phyloP scores from a whole-genome alignment of 1,140 invertebrate genomes.

The Delia radicum region DNA sequence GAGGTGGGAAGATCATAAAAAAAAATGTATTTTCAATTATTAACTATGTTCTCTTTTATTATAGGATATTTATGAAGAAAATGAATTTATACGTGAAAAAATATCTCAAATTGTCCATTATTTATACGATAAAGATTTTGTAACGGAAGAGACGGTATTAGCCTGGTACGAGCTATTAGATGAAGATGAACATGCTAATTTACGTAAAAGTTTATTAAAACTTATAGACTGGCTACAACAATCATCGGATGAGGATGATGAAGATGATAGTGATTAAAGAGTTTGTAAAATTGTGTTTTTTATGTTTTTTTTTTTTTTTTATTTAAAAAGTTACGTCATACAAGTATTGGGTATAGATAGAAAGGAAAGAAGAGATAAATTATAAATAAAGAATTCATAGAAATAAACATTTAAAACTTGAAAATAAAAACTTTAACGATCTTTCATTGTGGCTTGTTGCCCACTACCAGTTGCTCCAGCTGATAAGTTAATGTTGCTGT shows the following conservation, averaged over 20 bases:
- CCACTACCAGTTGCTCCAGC: slow-evolving; percentile 14
- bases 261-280: slow-evolving; percentile 38
- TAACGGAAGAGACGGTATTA: slow-evolving; percentile 77
- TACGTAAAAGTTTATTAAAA: slow-evolving; percentile 58
- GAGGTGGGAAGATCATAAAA: slow-evolving; percentile 68
- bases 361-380: background rate
- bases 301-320: background rate
- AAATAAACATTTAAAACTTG: background rate
- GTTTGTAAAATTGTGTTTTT: slow-evolving; percentile 2
- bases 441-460: too few species aligned
- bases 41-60: too few species aligned
- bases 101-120: slow-evolving; percentile 69
- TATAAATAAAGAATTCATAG: background rate
- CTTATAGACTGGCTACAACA: slow-evolving; percentile 83
- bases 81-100: slow-evolving; percentile 59
- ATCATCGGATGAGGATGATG: slow-evolving; percentile 79
- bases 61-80: slow-evolving; percentile 61
- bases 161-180: slow-evolving; percentile 72
- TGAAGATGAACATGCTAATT: slow-evolving; percentile 57
- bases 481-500: background rate
- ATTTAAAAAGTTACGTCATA: too few species aligned
- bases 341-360: background rate
- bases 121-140: slow-evolving; percentile 79
- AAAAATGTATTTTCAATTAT: too few species aligned
- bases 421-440: background rate